Percentiles rank a stretch among this genome's conserved stretches.
Evolutionary conservation across 2,888 invertebrate species (phyloP).

Genomic region (Agapostemon virescens): DNA sequence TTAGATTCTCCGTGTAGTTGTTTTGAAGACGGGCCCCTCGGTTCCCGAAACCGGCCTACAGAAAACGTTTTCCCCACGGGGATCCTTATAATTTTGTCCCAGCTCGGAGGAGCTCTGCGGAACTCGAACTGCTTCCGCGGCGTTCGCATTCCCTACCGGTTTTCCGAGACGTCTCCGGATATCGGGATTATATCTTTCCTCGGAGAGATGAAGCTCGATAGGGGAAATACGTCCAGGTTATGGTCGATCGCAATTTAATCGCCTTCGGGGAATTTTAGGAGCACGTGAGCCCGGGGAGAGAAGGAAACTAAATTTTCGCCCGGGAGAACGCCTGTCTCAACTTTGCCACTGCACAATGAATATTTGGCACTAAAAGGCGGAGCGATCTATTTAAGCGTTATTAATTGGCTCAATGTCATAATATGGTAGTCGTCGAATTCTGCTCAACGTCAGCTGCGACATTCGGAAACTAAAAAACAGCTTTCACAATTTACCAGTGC

Average conservation of each 20-base stretch:
- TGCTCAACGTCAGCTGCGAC: no score
- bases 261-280: conserved; percentile 25
- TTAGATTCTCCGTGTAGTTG: conserved; percentile 31
- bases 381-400: background rate
- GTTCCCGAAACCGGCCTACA: background rate
- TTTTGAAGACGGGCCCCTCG: conserved; percentile 6
- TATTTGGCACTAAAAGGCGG: background rate
- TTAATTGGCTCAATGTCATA: background rate
- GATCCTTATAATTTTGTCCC: background rate
- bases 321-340: background rate
- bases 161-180: conserved; percentile 5
- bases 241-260: conserved; percentile 50
- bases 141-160: background rate
- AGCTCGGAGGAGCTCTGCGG: no score
- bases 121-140: background rate
- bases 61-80: background rate
- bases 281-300: background rate
- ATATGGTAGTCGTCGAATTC: background rate
- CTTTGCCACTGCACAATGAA: background rate
- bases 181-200: conserved; percentile 36
- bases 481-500: no score
- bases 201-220: conserved; percentile 10
- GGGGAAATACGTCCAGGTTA: conserved; percentile 33
- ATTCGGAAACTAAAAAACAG: no score
- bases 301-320: conserved; percentile 3